Evolutionary conservation across 1,140 invertebrate species (phyloP).

Genomic region (Drosophila pallidifrons): DNA sequence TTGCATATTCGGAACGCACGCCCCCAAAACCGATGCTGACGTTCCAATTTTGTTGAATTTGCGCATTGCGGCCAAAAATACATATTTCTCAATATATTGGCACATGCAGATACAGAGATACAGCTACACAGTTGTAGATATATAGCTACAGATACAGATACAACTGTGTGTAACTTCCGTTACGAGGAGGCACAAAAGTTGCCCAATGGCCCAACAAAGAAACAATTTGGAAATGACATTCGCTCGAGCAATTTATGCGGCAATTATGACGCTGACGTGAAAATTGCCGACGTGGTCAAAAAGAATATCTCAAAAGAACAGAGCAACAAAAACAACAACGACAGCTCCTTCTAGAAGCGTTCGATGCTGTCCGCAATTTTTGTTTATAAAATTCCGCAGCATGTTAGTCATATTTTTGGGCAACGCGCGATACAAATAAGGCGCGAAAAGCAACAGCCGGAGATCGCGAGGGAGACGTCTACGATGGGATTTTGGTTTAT

Average conservation of each 20-base stretch:
- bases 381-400: slow-evolving; percentile 76
- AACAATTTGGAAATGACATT: slow-evolving; percentile 62
- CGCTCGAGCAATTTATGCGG: slow-evolving; percentile 66
- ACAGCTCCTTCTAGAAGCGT: slow-evolving; percentile 27
- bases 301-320: neutral
- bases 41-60: slow-evolving; percentile 39
- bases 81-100: neutral
- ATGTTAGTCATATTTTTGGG: slow-evolving; percentile 59
- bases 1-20: slow-evolving; percentile 28
- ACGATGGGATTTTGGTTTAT: slow-evolving; percentile 62
- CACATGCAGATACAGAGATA: neutral
- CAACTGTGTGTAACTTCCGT: slow-evolving; percentile 52
- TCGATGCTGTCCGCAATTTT: slow-evolving; percentile 55
- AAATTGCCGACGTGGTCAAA: slow-evolving; percentile 29
- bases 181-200: slow-evolving; percentile 41
- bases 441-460: slow-evolving; percentile 60
- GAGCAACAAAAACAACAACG: slow-evolving; percentile 1
- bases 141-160: slow-evolving; percentile 2
- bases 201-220: slow-evolving; percentile 58
- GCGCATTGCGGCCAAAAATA: slow-evolving; percentile 47
- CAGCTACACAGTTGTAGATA: slow-evolving; percentile 3
- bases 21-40: slow-evolving; percentile 30
- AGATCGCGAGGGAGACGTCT: slow-evolving; percentile 7
- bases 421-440: slow-evolving; percentile 71
- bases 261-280: slow-evolving; percentile 57